Percentiles rank a stretch among this genome's conserved stretches.
These are phyloP conservation scores for Camelus dromedarius DNA, from an alignment of 2,113 vertebrate genomes.

Conservation along the genomic window DNA sequence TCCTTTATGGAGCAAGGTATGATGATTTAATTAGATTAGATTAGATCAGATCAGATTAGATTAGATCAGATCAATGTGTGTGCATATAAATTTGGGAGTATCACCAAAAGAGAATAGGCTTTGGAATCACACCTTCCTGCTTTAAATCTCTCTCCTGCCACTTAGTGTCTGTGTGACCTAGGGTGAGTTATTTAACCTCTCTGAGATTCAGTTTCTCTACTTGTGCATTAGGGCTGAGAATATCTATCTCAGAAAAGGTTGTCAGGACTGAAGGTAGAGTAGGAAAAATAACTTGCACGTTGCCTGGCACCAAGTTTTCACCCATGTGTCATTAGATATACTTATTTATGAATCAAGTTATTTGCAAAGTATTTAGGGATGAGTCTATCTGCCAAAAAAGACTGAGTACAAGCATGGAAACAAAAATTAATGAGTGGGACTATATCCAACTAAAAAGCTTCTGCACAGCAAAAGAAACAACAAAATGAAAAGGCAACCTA, in stretches of 20 bases:
- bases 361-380: neutral
- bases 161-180: neutral
- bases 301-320: neutral
- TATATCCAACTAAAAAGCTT: neutral
- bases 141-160: neutral
- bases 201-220: neutral
- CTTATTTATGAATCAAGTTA: neutral
- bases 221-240: neutral
- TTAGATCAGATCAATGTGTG: neutral
- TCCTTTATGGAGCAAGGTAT: neutral
- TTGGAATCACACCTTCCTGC: neutral
- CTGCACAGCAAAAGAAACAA: neutral
- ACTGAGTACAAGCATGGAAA: neutral
- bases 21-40: neutral
- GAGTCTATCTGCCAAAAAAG: neutral
- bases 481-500: neutral
- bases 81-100: neutral
- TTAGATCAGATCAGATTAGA: neutral
- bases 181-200: neutral
- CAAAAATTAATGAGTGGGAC: neutral
- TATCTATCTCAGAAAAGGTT: neutral
- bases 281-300: neutral
- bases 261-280: neutral
- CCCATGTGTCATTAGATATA: neutral
- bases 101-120: neutral